Conservation (phyloP, 2,113 vertebrate genomes). For the Eubucco bourcierii region DNA sequence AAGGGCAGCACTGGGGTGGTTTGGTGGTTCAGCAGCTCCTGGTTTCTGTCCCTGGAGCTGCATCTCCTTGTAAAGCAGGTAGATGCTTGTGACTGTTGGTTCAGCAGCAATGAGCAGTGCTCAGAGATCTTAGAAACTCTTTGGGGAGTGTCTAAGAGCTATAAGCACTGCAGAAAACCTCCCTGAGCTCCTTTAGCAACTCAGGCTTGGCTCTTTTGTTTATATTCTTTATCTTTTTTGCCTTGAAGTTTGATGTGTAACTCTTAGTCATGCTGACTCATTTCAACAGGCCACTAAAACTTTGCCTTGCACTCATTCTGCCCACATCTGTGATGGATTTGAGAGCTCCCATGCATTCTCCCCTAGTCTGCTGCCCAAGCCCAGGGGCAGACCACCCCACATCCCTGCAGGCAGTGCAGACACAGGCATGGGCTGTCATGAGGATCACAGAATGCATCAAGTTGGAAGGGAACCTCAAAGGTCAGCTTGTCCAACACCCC, state of each 20-base stretch:
- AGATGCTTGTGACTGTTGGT: not conserved
- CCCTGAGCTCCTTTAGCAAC: not conserved
- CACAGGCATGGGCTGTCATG: accelerated
- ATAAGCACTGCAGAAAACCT: not conserved
- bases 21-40: not conserved
- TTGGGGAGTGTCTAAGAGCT: not conserved
- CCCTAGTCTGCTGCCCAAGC: not conserved
- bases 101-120: not conserved
- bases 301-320: accelerated
- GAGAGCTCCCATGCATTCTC: accelerated
- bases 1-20: not conserved
- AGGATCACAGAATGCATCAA: not conserved
- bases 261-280: accelerated
- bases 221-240: not conserved
- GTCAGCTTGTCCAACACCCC: too few relatives aligned
- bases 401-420: not conserved
- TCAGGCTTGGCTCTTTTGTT: not conserved
- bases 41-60: not conserved
- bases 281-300: not conserved
- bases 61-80: not conserved
- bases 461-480: too few relatives aligned
- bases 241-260: not conserved
- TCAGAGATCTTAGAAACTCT: not conserved
- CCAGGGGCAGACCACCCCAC: too few relatives aligned
- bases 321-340: not conserved